phyloP scores from a whole-genome alignment of 2,113 vertebrate genomes.

The Myrmecophaga tridactyla region DNA sequence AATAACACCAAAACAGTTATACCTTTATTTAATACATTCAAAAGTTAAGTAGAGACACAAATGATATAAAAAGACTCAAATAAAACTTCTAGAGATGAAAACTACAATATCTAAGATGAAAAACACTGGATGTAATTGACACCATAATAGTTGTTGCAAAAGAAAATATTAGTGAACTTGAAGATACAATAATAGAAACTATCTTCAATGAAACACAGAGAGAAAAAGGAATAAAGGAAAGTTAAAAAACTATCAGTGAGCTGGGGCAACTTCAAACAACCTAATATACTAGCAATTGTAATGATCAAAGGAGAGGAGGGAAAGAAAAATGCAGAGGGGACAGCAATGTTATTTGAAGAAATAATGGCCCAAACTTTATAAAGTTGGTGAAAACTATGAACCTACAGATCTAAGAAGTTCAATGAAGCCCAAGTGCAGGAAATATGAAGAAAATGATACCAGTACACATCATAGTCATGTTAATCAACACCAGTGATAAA shows the following conservation, averaged over 20 bases:
- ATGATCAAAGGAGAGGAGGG: not conserved
- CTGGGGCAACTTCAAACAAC: not conserved
- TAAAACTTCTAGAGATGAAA: not conserved
- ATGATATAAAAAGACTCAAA: not conserved
- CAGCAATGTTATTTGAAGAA: not conserved
- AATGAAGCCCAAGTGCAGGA: not conserved
- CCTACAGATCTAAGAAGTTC: not conserved
- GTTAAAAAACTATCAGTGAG: not conserved
- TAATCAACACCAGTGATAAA: not conserved
- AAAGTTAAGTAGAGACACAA: not conserved
- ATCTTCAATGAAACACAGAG: not conserved
- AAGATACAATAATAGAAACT: not conserved
- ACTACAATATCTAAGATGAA: not conserved
- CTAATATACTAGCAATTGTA: not conserved
- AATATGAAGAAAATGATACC: not conserved
- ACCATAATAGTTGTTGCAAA: not conserved
- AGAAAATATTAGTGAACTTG: not conserved
- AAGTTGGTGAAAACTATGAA: not conserved
- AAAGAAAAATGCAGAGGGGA: not conserved
- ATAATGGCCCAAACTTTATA: not conserved
- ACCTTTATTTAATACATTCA: not conserved
- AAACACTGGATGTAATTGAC: not conserved
- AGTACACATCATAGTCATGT: not conserved
- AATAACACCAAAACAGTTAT: not conserved
- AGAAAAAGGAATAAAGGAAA: not conserved